Conservation (phyloP, 2,113 vertebrate genomes). For the Pardalotus punctatus region DNA sequence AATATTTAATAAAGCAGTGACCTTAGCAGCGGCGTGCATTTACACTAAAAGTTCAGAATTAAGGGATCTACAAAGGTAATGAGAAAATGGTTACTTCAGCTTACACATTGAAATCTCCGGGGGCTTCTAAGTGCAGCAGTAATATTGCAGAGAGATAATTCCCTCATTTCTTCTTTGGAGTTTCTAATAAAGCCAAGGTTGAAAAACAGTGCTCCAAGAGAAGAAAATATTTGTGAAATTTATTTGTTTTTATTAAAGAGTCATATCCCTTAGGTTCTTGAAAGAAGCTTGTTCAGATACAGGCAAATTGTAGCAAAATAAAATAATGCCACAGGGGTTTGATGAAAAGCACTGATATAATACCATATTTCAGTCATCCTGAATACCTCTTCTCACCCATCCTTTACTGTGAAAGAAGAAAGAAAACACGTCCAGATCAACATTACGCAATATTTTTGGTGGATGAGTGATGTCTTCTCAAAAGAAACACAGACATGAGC, state of each 20-base stretch:
- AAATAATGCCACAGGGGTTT: background rate
- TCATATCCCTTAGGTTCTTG: background rate
- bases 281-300: background rate
- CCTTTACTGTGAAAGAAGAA: background rate
- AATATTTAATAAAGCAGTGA: background rate
- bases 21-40: background rate
- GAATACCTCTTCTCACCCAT: background rate
- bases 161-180: background rate
- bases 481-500: background rate
- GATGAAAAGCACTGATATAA: background rate
- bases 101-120: background rate
- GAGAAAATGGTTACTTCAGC: background rate
- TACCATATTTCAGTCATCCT: background rate
- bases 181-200: slow-evolving; percentile 38
- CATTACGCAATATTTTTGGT: background rate
- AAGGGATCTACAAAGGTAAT: background rate
- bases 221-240: slow-evolving; percentile 4
- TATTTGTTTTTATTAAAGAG: slow-evolving; percentile 11
- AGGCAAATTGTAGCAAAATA: background rate
- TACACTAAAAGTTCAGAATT: slow-evolving; percentile 1
- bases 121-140: background rate
- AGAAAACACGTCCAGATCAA: background rate
- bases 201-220: slow-evolving; percentile 9
- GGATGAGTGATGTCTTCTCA: background rate
- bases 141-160: background rate